phyloP scores from a whole-genome alignment of 2,888 invertebrate species.

The Thumatha senex region DNA sequence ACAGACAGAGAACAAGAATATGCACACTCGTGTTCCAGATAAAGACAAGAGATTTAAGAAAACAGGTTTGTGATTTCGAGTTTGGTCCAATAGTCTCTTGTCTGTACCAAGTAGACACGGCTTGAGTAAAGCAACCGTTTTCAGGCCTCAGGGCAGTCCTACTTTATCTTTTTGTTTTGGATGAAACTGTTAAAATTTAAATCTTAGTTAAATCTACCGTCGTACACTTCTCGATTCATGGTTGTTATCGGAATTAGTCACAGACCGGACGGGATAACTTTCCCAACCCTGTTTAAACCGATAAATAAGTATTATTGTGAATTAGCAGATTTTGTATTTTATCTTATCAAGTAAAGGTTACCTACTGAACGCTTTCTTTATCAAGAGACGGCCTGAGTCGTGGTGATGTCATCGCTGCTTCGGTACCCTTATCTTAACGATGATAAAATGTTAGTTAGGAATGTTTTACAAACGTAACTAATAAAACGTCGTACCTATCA shows the following conservation, averaged over 20 bases:
- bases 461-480: conserved; percentile 58
- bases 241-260: conserved; percentile 43
- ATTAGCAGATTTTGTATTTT: conserved; percentile 54
- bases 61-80: conserved; percentile 82
- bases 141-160: conserved; percentile 41
- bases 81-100: conserved; percentile 82
- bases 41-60: conserved; percentile 63
- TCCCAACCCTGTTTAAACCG: conserved; percentile 26
- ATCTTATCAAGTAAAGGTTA: conserved; percentile 69
- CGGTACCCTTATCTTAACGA: conserved; percentile 68
- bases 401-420: conserved; percentile 75
- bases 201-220: conserved; percentile 38
- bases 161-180: conserved; percentile 48
- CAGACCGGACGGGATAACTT: conserved; percentile 33
- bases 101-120: conserved; percentile 73
- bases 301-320: conserved; percentile 33
- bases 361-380: conserved; percentile 75
- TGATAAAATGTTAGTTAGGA: conserved; percentile 70
- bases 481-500: conserved; percentile 44
- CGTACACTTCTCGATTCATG: conserved; percentile 34
- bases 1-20: conserved; percentile 70
- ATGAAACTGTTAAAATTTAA: conserved; percentile 37
- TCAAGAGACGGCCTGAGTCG: conserved; percentile 61
- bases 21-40: conserved; percentile 49
- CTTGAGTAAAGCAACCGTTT: conserved; percentile 64